Conservation (phyloP, 2,888 invertebrate species). For the Drosophila greeni region DNA sequence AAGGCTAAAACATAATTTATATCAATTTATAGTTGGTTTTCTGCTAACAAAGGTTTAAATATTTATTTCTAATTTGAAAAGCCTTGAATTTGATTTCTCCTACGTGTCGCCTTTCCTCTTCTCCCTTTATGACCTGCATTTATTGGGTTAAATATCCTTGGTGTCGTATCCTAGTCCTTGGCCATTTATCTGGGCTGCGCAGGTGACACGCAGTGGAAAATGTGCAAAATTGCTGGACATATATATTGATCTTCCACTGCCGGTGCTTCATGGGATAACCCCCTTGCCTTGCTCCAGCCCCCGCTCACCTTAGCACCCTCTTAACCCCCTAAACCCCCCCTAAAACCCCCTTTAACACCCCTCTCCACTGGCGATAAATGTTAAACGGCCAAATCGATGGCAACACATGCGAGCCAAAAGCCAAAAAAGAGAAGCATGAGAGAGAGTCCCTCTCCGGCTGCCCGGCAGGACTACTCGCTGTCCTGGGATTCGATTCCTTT, state of each 20-base stretch:
- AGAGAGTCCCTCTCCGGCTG: too few relatives aligned
- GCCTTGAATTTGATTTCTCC: neutral
- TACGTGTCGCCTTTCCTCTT: neutral
- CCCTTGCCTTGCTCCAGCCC: too few relatives aligned
- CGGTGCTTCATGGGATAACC: too few relatives aligned
- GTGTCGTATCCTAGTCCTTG: conserved; percentile 16
- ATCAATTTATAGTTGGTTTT: too few relatives aligned
- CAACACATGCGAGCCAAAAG: conserved; percentile 58
- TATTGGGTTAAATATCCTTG: conserved; percentile 15
- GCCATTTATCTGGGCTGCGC: conserved; percentile 67
- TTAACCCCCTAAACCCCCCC: too few relatives aligned
- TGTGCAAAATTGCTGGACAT: conserved; percentile 65
- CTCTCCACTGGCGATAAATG: conserved; percentile 64
- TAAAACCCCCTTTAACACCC: neutral
- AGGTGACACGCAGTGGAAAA: conserved; percentile 68
- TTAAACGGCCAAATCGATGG: conserved; percentile 72
- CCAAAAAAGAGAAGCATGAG: neutral
- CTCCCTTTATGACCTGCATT: neutral
- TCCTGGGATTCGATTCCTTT: conserved; percentile 26
- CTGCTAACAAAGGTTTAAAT: neutral
- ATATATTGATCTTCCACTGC: conserved; percentile 58
- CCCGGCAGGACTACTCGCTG: conserved; percentile 18
- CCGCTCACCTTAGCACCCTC: neutral
- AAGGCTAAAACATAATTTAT: too few relatives aligned
- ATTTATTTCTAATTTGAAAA: neutral